Percentiles rank a stretch among this genome's conserved stretches.
These are phyloP conservation scores for Tachysurus vachellii DNA, from an alignment of 2,113 vertebrate species.

Conservation along the genomic window DNA sequence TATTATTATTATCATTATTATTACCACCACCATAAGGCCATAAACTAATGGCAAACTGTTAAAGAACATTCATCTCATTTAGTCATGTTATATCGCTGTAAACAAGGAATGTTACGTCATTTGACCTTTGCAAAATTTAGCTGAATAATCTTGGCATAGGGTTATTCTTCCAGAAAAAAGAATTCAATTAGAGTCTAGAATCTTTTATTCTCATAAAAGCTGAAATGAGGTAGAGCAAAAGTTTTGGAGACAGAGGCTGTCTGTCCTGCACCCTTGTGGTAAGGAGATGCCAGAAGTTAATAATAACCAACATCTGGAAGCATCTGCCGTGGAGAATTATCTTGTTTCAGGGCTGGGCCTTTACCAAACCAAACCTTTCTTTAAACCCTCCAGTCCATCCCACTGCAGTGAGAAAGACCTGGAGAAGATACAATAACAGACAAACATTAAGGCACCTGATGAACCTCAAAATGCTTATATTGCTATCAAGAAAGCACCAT, in stretches of 20 bases:
- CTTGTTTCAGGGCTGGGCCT: slow-evolving; percentile 40
- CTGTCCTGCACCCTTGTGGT: slow-evolving; percentile 21
- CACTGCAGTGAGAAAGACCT: slow-evolving; percentile 32
- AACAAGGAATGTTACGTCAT: neutral
- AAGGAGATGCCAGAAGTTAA: slow-evolving; percentile 19
- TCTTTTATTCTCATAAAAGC: no score
- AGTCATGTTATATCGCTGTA: neutral
- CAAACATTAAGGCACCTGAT: slow-evolving; percentile 22
- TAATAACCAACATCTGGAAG: slow-evolving; percentile 58
- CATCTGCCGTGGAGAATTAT: slow-evolving; percentile 52
- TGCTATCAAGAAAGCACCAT: neutral
- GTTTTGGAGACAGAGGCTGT: neutral
- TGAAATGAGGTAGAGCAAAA: neutral
- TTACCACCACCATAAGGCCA: neutral
- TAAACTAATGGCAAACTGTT: neutral
- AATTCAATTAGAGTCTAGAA: no score
- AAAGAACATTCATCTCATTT: neutral
- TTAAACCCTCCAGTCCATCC: slow-evolving; percentile 39
- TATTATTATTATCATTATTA: neutral
- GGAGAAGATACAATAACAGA: slow-evolving; percentile 35
- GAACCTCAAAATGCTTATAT: neutral
- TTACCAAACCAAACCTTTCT: slow-evolving; percentile 46
- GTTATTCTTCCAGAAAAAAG: neutral
- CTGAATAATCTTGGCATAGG: neutral
- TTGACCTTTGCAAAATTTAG: neutral